Base-by-base conservation (phyloP, 2,888 invertebrate genomes). In the Pseudococcus viburni region DNA sequence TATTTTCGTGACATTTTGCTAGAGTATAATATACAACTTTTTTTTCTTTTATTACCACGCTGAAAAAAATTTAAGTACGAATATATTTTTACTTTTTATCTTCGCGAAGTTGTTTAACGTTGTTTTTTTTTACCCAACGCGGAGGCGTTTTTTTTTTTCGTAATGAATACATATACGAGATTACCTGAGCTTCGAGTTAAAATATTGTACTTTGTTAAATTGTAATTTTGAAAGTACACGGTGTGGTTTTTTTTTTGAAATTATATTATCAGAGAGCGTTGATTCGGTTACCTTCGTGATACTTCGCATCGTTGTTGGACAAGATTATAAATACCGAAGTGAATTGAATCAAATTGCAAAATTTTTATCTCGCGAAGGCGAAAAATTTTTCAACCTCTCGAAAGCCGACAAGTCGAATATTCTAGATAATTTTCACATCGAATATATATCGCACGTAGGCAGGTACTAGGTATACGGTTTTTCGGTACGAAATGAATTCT, bases 1-100 rank as follows among this genome's bases (percentile, higher is more conserved):
- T 73, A 73, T 73, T 33, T 73, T 73, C 68, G 68, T 33, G 68
- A 73, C 68, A 73, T 33, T 73, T 73, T 6, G 68, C 68, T 19
- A n/a, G 9, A 33, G 26, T 64, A 64, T 22, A 2, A 59, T 59
- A 19, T 59, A 59, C 59, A 59, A 7, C 55, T 15, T 55, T 17
- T 55, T 59, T 59, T 59, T 19, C 6, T 59, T 59, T 59, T 59
- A 59, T 59, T 59, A 19, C 19, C 1, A 5, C 7, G 11, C 26
- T 19, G 5, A 59, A 59, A 59, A 59, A 59, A 59, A 19, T 51
- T 51, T 19, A 59, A 59, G 59, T 59, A 59, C 26, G 26, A 33
- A 33, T 33, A 33, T 59, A 59, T 59, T 59, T 59, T 59, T 59
- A 59, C n/a, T 59, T 59, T 59, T 59, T 19, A 59, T 59, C 59